Conservation (phyloP, 2,113 vertebrate species). For the Corythoichthys intestinalis region DNA sequence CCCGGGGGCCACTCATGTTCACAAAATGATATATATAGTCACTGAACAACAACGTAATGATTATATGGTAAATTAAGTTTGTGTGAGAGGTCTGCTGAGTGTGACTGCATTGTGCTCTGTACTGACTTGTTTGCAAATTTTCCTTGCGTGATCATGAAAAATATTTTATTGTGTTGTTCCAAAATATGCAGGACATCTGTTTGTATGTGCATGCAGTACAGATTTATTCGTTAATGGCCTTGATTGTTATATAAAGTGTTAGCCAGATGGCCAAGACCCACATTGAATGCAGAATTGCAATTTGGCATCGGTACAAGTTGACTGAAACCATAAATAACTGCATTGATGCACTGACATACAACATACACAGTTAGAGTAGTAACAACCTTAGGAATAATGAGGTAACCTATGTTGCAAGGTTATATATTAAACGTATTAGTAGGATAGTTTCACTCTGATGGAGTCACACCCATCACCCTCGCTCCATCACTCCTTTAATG, state of each 20-base stretch:
- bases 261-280: not conserved
- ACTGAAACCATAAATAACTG: not conserved
- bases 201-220: not conserved
- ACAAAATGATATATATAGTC: constrained; percentile 1
- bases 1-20: not conserved
- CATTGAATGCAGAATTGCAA: not conserved
- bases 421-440: not conserved
- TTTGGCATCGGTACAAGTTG: not conserved
- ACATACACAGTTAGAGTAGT: not conserved
- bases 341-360: not conserved
- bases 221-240: not conserved
- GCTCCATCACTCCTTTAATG: too few species aligned
- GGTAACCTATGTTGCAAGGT: not conserved
- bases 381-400: not conserved
- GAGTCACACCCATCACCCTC: not conserved
- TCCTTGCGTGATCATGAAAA: not conserved
- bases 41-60: not conserved
- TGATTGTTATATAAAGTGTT: not conserved
- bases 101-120: not conserved
- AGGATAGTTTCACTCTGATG: not conserved
- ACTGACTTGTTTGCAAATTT: not conserved
- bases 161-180: not conserved
- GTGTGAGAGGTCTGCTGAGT: not conserved
- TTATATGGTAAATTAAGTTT: constrained; percentile 4
- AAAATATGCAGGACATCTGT: not conserved